phyloP scores from a whole-genome alignment of 2,797 vertebrate genomes.

The Danio aesculapii region DNA sequence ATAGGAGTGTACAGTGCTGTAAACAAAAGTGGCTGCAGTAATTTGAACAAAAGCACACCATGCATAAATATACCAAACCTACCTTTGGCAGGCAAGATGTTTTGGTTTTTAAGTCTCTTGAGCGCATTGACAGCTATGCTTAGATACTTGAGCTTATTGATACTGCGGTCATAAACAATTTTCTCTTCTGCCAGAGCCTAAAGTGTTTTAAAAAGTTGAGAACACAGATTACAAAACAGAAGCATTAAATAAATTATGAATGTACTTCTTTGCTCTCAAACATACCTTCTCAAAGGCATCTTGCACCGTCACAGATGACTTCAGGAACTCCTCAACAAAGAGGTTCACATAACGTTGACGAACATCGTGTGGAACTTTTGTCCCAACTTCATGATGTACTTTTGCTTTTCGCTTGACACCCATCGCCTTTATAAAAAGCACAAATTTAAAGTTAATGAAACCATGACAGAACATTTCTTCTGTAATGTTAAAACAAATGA shows the following conservation, averaged over 20 bases:
- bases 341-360: constrained; percentile 81
- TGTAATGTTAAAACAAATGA: no score
- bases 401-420: constrained; percentile 69
- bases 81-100: constrained; percentile 71
- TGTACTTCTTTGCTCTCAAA: constrained; percentile 8
- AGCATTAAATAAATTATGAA: background rate
- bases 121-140: constrained; percentile 84
- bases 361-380: constrained; percentile 82
- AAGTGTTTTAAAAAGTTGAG: constrained; percentile 6
- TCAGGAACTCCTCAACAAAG: constrained; percentile 84
- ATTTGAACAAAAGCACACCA: constrained; percentile 41
- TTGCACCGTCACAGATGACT: constrained; percentile 75
- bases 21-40: constrained; percentile 36
- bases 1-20: constrained; percentile 28
- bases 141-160: constrained; percentile 85
- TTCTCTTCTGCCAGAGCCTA: constrained; percentile 86
- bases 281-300: constrained; percentile 87
- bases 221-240: constrained; percentile 1
- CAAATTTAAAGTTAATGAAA: background rate
- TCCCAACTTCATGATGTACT: constrained; percentile 63
- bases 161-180: constrained; percentile 79
- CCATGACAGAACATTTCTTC: no score
- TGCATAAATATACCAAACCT: constrained; percentile 26
- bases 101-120: constrained; percentile 83
- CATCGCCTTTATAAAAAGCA: constrained; percentile 62